Evolutionary conservation across 2,888 invertebrate genomes (phyloP).

Genomic region (Hesperia comma): DNA sequence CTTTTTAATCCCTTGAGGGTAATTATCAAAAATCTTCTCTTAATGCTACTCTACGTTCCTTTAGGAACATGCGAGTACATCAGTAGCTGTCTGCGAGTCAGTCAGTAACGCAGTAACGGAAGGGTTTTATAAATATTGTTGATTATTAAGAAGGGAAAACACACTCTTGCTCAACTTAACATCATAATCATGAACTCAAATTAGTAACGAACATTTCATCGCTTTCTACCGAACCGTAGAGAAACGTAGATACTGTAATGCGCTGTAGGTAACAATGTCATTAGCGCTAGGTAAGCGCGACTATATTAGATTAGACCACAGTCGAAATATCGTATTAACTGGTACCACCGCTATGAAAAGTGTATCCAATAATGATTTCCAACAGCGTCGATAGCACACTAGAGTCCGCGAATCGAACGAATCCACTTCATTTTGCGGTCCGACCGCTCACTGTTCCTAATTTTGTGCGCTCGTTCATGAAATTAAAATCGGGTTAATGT

Average conservation of each 20-base stretch:
- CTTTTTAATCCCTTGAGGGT: no score
- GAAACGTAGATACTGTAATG: constrained; percentile 10
- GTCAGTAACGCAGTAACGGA: no score
- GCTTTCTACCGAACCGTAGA: constrained; percentile 7
- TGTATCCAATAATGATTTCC: constrained; percentile 74
- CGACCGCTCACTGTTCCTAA: constrained; percentile 74
- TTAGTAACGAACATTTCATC: constrained; percentile 12
- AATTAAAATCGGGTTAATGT: constrained; percentile 83
- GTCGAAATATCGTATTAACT: constrained; percentile 41
- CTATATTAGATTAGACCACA: constrained; percentile 40
- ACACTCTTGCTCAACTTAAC: neutral
- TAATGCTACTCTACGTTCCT: no score
- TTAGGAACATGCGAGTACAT: no score
- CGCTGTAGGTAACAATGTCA: constrained; percentile 32
- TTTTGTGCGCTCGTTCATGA: constrained; percentile 80
- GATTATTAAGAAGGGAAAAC: neutral
- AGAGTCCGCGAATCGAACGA: constrained; percentile 55
- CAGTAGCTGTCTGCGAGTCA: no score
- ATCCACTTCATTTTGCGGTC: constrained; percentile 81
- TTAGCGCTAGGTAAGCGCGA: constrained; percentile 30
- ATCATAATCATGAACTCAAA: neutral
- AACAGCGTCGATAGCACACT: constrained; percentile 57
- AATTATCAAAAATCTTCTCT: no score
- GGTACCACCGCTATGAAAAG: constrained; percentile 50
- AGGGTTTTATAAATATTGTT: no score